phyloP scores from a whole-genome alignment of 2,888 invertebrate species.

The Trichogramma dendrolimi region DNA sequence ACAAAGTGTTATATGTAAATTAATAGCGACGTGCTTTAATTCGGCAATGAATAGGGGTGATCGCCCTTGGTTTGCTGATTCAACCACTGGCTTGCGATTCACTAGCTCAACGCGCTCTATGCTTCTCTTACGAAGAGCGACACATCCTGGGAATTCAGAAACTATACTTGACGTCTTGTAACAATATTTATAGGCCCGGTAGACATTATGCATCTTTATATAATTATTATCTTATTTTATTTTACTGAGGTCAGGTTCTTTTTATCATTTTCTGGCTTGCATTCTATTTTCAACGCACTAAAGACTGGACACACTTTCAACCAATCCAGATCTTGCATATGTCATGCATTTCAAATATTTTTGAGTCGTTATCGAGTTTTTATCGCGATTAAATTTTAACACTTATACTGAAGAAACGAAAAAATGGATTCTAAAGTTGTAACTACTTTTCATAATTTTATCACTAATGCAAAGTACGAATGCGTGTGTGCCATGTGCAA shows the following conservation, averaged over 20 bases:
- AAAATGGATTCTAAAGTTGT: no score
- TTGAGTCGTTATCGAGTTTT: no score
- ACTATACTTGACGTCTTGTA: conserved; percentile 50
- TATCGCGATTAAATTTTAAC: no score
- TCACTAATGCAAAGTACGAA: no score
- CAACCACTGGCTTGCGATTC: conserved; percentile 40
- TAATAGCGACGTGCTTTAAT: conserved; percentile 53
- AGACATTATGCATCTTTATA: conserved; percentile 36
- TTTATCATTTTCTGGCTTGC: neutral
- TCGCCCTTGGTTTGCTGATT: conserved; percentile 48
- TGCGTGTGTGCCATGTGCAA: no score
- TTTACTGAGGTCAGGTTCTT: neutral
- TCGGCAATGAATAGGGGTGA: conserved; percentile 52
- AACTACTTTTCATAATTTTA: no score
- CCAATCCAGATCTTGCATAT: no score
- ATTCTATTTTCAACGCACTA: no score
- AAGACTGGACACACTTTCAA: no score
- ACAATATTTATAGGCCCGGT: conserved; percentile 52
- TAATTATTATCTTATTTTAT: conserved; percentile 28
- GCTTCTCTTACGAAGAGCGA: neutral
- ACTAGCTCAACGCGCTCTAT: neutral
- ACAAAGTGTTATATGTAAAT: conserved; percentile 42
- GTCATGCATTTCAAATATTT: no score
- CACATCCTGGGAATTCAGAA: conserved; percentile 48
- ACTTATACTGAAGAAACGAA: no score